A percentile compares a stretch with the other conserved stretches of the same genome.
Conservation (phyloP, 2,888 invertebrate genomes). For the Oegoconia quadripuncta region DNA sequence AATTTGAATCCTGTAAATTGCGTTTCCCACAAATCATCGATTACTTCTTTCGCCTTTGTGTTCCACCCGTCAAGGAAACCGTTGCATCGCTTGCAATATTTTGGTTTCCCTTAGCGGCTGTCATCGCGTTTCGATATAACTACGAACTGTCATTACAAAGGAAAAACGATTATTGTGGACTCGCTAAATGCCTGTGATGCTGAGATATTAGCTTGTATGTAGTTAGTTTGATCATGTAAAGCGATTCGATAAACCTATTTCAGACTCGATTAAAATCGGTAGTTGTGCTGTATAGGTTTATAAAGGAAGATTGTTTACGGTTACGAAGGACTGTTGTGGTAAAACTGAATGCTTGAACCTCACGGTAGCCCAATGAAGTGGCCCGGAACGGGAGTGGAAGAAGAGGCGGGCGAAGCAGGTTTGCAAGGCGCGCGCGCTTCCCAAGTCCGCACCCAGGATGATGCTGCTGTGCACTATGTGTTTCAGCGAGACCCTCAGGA, state of each 20-base stretch:
- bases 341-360: constrained; percentile 78
- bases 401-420: constrained; percentile 77
- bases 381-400: constrained; percentile 84
- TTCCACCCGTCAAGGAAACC: constrained; percentile 75
- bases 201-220: constrained; percentile 36
- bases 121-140: constrained; percentile 66
- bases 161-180: constrained; percentile 54
- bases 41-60: constrained; percentile 71
- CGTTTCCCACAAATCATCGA: constrained; percentile 36
- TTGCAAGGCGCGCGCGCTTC: constrained; percentile 82
- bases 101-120: constrained; percentile 72
- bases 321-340: constrained; percentile 55
- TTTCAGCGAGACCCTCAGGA: constrained; percentile 90
- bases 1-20: constrained; percentile 33
- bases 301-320: constrained; percentile 53
- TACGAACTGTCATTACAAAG: constrained; percentile 64
- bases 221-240: constrained; percentile 56
- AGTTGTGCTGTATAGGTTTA: constrained; percentile 36
- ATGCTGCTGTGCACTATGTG: constrained; percentile 95
- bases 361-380: constrained; percentile 87
- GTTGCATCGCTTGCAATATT: constrained; percentile 75
- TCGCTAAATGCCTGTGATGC: constrained; percentile 48
- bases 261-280: constrained; percentile 37
- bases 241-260: constrained; percentile 40
- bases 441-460: constrained; percentile 87